Conservation (phyloP, 2,888 invertebrate genomes). For the Marronus borbonicus region DNA sequence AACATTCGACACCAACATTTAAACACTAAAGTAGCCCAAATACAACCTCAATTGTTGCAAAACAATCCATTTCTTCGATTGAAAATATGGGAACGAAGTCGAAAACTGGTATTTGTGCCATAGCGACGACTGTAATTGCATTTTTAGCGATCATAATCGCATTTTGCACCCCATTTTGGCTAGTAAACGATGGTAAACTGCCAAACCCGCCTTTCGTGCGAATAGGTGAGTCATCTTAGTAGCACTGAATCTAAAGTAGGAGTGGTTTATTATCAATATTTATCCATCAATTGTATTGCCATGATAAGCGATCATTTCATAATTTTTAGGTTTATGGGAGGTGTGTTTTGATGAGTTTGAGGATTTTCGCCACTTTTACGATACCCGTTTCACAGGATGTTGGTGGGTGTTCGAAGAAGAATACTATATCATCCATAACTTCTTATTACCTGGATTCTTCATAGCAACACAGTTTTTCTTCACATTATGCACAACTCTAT, state of each 20-base stretch:
- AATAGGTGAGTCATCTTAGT: slow-evolving; percentile 76
- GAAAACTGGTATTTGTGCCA: slow-evolving; percentile 78
- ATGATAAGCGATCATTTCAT: slow-evolving; percentile 5
- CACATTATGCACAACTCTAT: slow-evolving; percentile 87
- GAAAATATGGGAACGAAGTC: slow-evolving; percentile 75
- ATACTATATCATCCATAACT: slow-evolving; percentile 94
- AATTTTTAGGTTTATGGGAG: slow-evolving; percentile 89
- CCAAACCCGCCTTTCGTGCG: slow-evolving; percentile 84
- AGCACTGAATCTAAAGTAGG: slow-evolving; percentile 55
- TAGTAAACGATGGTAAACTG: slow-evolving; percentile 86
- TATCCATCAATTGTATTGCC: slow-evolving; percentile 21
- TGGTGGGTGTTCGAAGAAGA: slow-evolving; percentile 99
- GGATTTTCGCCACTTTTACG: slow-evolving; percentile 89
- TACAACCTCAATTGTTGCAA: slow-evolving; percentile 6
- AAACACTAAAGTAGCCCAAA: neutral
- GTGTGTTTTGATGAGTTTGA: slow-evolving; percentile 92
- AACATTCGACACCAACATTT: slow-evolving; percentile 25
- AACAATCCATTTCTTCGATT: slow-evolving; percentile 21
- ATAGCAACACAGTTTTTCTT: slow-evolving; percentile 95
- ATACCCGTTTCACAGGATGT: slow-evolving; percentile 87
- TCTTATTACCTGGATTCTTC: slow-evolving; percentile 92
- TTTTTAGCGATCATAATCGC: slow-evolving; percentile 84
- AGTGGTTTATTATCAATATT: slow-evolving; percentile 59
- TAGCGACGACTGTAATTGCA: slow-evolving; percentile 77
- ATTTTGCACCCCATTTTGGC: slow-evolving; percentile 91